Percentiles rank a stretch among this genome's conserved stretches.
phyloP scores from a whole-genome alignment of 2,113 vertebrate species.

The Corythornis vintsioides region DNA sequence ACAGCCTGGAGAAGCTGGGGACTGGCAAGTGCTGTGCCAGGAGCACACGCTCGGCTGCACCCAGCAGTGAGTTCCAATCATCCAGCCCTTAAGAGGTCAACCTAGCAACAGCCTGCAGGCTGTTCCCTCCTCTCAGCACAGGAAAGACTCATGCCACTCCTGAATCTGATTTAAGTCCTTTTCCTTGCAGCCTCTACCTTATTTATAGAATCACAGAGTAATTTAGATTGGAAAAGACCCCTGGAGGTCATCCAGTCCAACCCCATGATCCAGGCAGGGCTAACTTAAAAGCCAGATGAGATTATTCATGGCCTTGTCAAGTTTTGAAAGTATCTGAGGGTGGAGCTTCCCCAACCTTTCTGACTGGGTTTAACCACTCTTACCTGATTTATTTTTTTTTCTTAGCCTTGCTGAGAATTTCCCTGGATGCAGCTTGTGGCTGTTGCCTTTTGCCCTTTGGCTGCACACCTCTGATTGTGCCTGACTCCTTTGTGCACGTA shows the following conservation, averaged over 20 bases:
- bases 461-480: not conserved
- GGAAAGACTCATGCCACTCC: constrained; percentile 50
- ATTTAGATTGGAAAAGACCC: constrained; percentile 46
- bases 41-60: constrained; percentile 22
- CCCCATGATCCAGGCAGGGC: not conserved
- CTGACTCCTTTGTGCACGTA: not conserved
- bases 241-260: constrained; percentile 19
- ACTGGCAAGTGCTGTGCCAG: constrained; percentile 19
- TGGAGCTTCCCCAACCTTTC: not conserved
- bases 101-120: not conserved
- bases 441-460: not conserved
- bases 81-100: constrained; percentile 38
- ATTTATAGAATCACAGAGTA: constrained; percentile 55
- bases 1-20: constrained; percentile 22
- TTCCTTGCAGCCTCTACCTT: constrained; percentile 7
- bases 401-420: not conserved
- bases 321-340: not conserved
- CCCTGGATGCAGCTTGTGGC: not conserved
- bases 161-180: constrained; percentile 42
- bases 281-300: constrained; percentile 10
- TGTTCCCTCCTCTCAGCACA: constrained; percentile 30
- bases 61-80: constrained; percentile 40
- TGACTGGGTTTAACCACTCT: not conserved
- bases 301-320: not conserved
- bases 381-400: not conserved